A percentile compares a stretch with the other conserved stretches of the same genome.
Conservation (phyloP, 2,888 invertebrate genomes). For the Aleiodes alternator region DNA sequence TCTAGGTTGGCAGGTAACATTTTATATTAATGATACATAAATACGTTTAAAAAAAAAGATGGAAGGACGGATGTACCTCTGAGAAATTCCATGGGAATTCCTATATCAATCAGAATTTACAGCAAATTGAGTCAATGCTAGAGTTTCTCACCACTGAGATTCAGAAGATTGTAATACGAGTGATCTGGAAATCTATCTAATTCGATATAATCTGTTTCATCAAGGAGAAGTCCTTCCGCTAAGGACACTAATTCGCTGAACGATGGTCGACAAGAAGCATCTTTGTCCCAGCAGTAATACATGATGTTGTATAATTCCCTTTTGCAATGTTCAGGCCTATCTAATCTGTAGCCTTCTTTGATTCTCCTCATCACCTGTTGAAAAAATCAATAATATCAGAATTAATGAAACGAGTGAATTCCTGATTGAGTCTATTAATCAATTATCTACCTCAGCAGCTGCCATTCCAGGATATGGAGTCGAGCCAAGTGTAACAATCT, state of each 20-base stretch:
- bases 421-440: background rate
- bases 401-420: background rate
- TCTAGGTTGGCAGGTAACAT: too few species aligned
- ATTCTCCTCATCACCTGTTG: conserved; percentile 82
- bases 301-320: conserved; percentile 95
- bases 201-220: conserved; percentile 95
- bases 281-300: conserved; percentile 96
- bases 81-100: too few species aligned
- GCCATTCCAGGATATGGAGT: conserved; percentile 96
- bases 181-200: conserved; percentile 94
- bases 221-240: conserved; percentile 89
- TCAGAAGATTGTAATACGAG: conserved; percentile 91
- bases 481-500: conserved; percentile 95
- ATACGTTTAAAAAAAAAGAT: too few species aligned
- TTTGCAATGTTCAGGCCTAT: conserved; percentile 95
- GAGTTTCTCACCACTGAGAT: conserved; percentile 89
- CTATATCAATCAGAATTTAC: too few species aligned
- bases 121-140: conserved; percentile 64
- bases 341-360: conserved; percentile 90
- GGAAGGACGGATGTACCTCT: too few species aligned
- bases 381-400: background rate
- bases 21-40: too few species aligned
- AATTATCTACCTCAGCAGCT: conserved; percentile 85
- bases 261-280: conserved; percentile 88
- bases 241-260: conserved; percentile 89